Evolutionary conservation across 2,888 invertebrate species (phyloP), one percentile per base, ranked within the genome.

Genomic region (Sarcophaga carnaria): DNA sequence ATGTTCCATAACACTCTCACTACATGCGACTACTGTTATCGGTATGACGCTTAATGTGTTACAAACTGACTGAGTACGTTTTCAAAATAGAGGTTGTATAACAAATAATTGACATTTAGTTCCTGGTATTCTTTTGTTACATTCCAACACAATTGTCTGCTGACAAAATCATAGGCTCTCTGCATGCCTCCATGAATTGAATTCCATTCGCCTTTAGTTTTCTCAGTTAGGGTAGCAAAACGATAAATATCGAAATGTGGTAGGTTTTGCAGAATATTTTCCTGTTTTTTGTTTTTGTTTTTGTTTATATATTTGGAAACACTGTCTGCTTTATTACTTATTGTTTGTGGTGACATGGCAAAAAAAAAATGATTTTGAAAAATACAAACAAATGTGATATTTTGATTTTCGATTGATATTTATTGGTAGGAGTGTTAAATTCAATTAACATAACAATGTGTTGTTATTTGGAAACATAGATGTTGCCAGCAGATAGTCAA

Each of bases 371-470:
- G 20, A 20, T 59, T 25, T 76, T 69, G 69, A 37, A 63, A 63
- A 64, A 47, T 59, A 62, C 25, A 74, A 83, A 78, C 60, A 72
- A 22, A 20, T 71, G 59, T 60, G 4, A 20, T 71, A 59, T 82
- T 69, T 54, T 10, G 37, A 59, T 54, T 54, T 54, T 54, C 0
- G 12, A 54, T 54, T 54, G 54, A 70, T 76, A 87, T 82, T 87
- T 84, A 84, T 84, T 87, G 87, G 89, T 90, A 90, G 88, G 88
- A 84, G 81, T 89, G 89, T 88, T 80, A 84, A 80, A 86, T 83
- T 70, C 90, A 89, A 86, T 87, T 87, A 84, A 81, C 76, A 89
- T 89, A 90, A 91, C 91, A 91, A 91, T 91, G 89, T 88, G 78
- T 89, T 90, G 89, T 91, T 91, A 91, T 89, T 90, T 89, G 89